A percentile compares a stretch with the other conserved stretches of the same genome.
Conservation (phyloP, 2,888 invertebrate genomes). For the Heliothis peltigera region DNA sequence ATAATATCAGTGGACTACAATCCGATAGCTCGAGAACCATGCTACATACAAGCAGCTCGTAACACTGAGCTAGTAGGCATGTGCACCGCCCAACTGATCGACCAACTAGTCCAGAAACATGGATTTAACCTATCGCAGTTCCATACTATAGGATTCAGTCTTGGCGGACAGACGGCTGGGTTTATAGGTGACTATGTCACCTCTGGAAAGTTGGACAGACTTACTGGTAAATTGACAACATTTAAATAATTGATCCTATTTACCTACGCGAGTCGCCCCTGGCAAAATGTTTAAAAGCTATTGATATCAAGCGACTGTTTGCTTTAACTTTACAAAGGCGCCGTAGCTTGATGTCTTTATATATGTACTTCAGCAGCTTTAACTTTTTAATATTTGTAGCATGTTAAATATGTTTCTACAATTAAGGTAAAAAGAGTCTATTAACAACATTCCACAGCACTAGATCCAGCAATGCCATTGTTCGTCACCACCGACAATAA, state of each 20-base stretch:
- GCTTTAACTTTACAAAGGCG: neutral
- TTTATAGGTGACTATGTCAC: slow-evolving; percentile 84
- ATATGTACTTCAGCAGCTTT: neutral
- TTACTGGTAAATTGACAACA: slow-evolving; percentile 89
- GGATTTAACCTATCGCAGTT: slow-evolving; percentile 83
- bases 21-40: slow-evolving; percentile 89
- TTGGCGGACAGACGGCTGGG: slow-evolving; percentile 91
- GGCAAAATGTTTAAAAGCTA: neutral
- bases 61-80: slow-evolving; percentile 90
- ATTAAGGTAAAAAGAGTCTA: too few relatives aligned
- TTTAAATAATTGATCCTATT: too few relatives aligned
- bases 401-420: neutral
- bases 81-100: slow-evolving; percentile 90
- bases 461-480: slow-evolving; percentile 92
- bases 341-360: neutral
- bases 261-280: too few relatives aligned
- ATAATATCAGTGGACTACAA: slow-evolving; percentile 91
- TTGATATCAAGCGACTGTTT: neutral
- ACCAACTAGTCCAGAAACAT: slow-evolving; percentile 81
- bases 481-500: slow-evolving; percentile 85
- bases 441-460: slow-evolving; percentile 74
- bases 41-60: slow-evolving; percentile 89
- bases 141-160: slow-evolving; percentile 91
- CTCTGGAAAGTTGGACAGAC: slow-evolving; percentile 82
- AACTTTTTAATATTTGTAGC: neutral